These are phyloP conservation scores for Cisticola juncidis DNA, from an alignment of 2,113 vertebrate genomes.

Conservation along the genomic window DNA sequence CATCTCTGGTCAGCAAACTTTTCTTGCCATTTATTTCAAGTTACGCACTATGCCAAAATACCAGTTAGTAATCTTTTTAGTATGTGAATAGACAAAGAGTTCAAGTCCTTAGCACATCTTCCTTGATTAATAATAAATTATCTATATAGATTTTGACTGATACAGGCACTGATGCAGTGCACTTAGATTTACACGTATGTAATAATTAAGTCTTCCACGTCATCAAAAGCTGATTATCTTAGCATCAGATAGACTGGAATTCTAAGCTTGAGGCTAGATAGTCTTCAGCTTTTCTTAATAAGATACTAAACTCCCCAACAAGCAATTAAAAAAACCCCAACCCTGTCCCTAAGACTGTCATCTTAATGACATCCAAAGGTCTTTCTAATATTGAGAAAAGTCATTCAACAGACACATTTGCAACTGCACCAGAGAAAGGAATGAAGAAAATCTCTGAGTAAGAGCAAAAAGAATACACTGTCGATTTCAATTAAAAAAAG, in stretches of 20 bases:
- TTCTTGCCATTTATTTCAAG: not conserved
- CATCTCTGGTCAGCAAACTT: not conserved
- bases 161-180: not conserved
- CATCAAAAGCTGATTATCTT: not conserved
- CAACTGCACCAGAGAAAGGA: not conserved
- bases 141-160: not conserved
- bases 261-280: not conserved
- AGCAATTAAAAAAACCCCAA: not conserved
- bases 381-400: not conserved
- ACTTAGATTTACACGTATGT: not conserved
- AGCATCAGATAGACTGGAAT: not conserved
- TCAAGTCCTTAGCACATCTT: not conserved
- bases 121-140: not conserved
- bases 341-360: not conserved
- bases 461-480: not conserved
- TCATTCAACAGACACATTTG: not conserved
- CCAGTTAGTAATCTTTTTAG: not conserved
- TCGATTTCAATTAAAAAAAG: not conserved
- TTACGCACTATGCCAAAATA: rapidly evolving
- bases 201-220: not conserved
- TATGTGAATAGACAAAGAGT: not conserved
- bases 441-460: not conserved
- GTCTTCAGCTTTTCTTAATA: not conserved
- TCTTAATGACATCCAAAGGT: not conserved
- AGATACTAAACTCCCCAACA: not conserved